phyloP scores from a whole-genome alignment of 2,888 invertebrate species.

The Thereva nobilitata region DNA sequence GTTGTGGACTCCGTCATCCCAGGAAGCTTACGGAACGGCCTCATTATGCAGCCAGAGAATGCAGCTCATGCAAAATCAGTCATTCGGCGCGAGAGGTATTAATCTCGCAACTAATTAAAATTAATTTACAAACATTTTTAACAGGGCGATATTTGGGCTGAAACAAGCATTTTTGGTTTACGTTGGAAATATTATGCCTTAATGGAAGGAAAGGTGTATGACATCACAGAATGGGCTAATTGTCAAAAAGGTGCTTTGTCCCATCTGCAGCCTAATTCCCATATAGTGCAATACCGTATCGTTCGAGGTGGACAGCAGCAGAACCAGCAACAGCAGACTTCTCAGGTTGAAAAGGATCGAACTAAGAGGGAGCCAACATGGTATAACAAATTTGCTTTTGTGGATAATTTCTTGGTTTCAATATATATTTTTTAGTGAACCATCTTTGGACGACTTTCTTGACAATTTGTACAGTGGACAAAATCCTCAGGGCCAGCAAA shows the following conservation, averaged over 20 bases:
- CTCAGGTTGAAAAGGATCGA: slow-evolving; percentile 47
- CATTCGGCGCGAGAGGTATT: slow-evolving; percentile 84
- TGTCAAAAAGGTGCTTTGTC: slow-evolving; percentile 69
- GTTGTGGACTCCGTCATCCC: slow-evolving; percentile 89
- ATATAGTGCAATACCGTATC: slow-evolving; percentile 75
- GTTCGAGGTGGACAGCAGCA: slow-evolving; percentile 57
- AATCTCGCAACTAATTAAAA: not conserved
- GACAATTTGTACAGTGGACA: slow-evolving; percentile 58
- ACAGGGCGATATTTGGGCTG: slow-evolving; percentile 96
- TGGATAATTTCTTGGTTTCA: slow-evolving; percentile 35
- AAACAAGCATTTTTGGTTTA: slow-evolving; percentile 84
- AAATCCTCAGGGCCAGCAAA: slow-evolving; percentile 51
- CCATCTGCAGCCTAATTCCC: slow-evolving; percentile 87
- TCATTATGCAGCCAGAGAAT: slow-evolving; percentile 89
- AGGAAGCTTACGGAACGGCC: slow-evolving; percentile 84
- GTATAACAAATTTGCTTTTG: slow-evolving; percentile 38
- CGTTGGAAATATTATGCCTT: slow-evolving; percentile 95
- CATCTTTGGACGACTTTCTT: slow-evolving; percentile 56
- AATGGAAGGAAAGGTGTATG: slow-evolving; percentile 94
- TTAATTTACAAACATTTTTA: slow-evolving; percentile 31
- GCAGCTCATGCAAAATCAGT: slow-evolving; percentile 85
- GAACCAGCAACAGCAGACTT: slow-evolving; percentile 52
- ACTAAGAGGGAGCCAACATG: slow-evolving; percentile 46
- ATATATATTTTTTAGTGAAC: slow-evolving; percentile 51
- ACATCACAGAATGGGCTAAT: slow-evolving; percentile 96